Evolutionary conservation across 2,113 vertebrate species (phyloP).

Genomic region (Corythaeola cristata): DNA sequence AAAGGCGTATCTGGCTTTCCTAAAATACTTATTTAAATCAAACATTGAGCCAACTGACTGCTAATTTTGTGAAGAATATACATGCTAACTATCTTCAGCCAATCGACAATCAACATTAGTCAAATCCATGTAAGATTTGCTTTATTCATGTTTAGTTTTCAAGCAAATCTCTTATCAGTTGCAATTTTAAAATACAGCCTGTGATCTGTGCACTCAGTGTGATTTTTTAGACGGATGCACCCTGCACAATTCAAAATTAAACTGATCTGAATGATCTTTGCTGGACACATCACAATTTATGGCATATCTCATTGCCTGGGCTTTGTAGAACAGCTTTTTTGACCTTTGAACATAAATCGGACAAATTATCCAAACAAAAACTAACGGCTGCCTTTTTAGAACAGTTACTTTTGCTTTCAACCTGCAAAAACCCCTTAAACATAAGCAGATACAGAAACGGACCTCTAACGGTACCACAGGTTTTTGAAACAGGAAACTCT

Average conservation of each 20-base stretch:
- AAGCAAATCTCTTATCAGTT: slow-evolving; percentile 60
- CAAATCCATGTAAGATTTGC: slow-evolving; percentile 62
- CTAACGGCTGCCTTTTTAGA: slow-evolving; percentile 19
- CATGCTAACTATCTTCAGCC: background rate
- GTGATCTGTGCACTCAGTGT: slow-evolving; percentile 22
- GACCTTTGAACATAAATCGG: slow-evolving; percentile 42
- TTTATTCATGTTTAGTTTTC: slow-evolving; percentile 59
- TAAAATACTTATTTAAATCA: slow-evolving; percentile 34
- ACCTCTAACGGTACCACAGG: background rate
- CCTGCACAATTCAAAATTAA: slow-evolving; percentile 30
- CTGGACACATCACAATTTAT: background rate
- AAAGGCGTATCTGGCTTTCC: background rate
- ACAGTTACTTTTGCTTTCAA: slow-evolving; percentile 23
- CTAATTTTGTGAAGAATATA: slow-evolving; percentile 9
- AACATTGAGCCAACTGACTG: background rate
- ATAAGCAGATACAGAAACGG: background rate
- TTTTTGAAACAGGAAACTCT: slow-evolving; percentile 24
- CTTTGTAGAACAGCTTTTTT: slow-evolving; percentile 35
- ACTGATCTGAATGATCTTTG: slow-evolving; percentile 16
- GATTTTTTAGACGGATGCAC: slow-evolving; percentile 18
- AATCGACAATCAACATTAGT: slow-evolving; percentile 16
- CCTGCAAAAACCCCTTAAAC: background rate
- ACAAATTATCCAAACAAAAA: slow-evolving; percentile 43
- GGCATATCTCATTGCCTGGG: background rate
- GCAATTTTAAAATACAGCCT: slow-evolving; percentile 41